phyloP scores from a whole-genome alignment of 2,113 vertebrate genomes.

The Thunnus maccoyii region DNA sequence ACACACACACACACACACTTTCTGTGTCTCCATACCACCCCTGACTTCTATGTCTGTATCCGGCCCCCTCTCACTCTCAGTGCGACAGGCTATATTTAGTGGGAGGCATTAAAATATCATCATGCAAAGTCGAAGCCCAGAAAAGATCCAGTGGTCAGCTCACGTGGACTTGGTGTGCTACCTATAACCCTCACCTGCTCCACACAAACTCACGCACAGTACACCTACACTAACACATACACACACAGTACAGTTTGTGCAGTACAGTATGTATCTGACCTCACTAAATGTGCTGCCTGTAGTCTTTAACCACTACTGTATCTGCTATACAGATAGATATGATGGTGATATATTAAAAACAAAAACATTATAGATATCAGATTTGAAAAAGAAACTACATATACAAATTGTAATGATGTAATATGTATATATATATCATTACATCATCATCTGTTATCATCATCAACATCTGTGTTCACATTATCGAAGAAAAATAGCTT shows the following conservation, averaged over 20 bases:
- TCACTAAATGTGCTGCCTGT: too few species aligned
- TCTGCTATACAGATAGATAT: too few species aligned
- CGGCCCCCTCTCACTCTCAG: neutral
- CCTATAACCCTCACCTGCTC: conserved; percentile 33
- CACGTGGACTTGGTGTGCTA: conserved; percentile 44
- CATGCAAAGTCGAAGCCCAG: conserved; percentile 68
- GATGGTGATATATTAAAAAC: too few species aligned
- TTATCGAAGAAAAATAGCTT: too few species aligned
- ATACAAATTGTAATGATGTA: too few species aligned
- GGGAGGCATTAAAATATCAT: conserved; percentile 79
- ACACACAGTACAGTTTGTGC: neutral
- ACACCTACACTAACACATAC: neutral
- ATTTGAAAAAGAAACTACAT: too few species aligned
- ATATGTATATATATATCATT: too few species aligned
- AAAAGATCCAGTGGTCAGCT: conserved; percentile 68
- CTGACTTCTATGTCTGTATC: conserved; percentile 14
- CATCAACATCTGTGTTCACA: too few species aligned
- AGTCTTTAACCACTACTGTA: too few species aligned
- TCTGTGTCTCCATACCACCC: neutral
- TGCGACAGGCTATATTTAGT: conserved; percentile 74
- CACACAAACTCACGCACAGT: conserved; percentile 9
- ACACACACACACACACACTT: neutral
- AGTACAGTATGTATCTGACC: too few species aligned
- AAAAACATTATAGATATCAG: too few species aligned
- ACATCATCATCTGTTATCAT: too few species aligned